Conservation (phyloP, 1,140 invertebrate genomes). For the Temnothorax longispinosus region DNA sequence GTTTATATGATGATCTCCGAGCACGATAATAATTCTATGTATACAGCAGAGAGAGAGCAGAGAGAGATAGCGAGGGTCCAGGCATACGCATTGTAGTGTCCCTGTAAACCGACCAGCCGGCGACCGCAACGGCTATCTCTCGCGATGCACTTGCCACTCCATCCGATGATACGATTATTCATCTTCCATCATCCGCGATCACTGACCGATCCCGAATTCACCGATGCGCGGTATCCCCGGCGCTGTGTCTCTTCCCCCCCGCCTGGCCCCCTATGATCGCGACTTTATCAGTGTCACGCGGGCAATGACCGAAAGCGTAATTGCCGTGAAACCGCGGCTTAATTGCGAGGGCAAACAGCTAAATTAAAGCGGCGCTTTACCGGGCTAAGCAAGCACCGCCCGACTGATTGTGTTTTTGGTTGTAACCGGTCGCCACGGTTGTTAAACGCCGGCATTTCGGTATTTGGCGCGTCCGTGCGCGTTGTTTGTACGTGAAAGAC, state of each 20-base stretch:
- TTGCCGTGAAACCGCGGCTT: constrained; percentile 77
- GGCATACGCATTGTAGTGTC: constrained; percentile 28
- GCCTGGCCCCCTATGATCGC: neutral
- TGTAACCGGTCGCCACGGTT: constrained; percentile 73
- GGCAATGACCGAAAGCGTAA: constrained; percentile 67
- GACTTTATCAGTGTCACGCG: constrained; percentile 56
- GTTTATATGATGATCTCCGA: constrained; percentile 14
- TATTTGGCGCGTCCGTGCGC: neutral
- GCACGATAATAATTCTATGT: constrained; percentile 31
- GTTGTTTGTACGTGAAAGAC: neutral
- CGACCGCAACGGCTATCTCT: constrained; percentile 40
- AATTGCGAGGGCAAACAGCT: constrained; percentile 76
- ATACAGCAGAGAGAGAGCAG: neutral
- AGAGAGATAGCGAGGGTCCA: neutral
- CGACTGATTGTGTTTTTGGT: constrained; percentile 77
- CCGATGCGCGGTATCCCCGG: neutral
- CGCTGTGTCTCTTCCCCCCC: neutral
- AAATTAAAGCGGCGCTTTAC: constrained; percentile 78
- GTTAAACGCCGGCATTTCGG: constrained; percentile 65
- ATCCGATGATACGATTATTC: constrained; percentile 55
- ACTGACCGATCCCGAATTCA: constrained; percentile 31
- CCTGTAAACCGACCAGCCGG: constrained; percentile 6
- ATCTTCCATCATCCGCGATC: constrained; percentile 47
- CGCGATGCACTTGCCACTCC: constrained; percentile 46
- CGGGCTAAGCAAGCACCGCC: constrained; percentile 59